These are phyloP conservation scores for Bufotes viridis DNA, from an alignment of 2,797 vertebrate genomes.

Conservation along the genomic window DNA sequence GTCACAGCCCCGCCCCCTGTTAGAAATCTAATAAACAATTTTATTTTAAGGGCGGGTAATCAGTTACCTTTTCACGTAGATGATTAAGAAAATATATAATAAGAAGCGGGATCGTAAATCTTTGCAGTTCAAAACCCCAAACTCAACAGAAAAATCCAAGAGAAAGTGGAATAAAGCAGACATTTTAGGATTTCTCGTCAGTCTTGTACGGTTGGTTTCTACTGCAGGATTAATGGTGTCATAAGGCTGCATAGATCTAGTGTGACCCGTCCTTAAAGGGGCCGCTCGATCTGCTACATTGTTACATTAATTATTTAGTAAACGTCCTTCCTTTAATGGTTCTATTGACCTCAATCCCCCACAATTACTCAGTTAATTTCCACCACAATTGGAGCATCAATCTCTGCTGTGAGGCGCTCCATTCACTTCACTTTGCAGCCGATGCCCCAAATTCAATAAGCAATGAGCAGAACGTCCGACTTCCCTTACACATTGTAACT, in stretches of 20 bases:
- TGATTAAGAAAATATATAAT: no score
- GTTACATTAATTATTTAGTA: conserved; percentile 19
- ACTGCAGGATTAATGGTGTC: background rate
- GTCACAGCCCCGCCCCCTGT: no score
- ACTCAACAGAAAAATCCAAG: no score
- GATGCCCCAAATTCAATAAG: background rate
- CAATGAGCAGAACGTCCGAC: no score
- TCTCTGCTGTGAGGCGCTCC: background rate
- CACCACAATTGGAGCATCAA: conserved; percentile 17
- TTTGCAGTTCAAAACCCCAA: no score
- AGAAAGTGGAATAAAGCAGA: no score
- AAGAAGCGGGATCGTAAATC: no score
- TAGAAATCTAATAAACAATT: no score
- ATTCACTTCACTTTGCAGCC: background rate
- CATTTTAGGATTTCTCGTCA: background rate
- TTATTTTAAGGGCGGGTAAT: no score
- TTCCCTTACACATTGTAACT: background rate
- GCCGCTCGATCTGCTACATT: background rate
- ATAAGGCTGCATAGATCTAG: background rate
- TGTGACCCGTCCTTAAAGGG: conserved; percentile 4
- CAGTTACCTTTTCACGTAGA: no score
- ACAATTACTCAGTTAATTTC: conserved; percentile 12
- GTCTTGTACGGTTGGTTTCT: background rate
- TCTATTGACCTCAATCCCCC: conserved; percentile 6
- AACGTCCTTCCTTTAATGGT: background rate